Evolutionary conservation across 2,888 invertebrate species (phyloP).

Genomic region (Acanthococcus lagerstroemiae): DNA sequence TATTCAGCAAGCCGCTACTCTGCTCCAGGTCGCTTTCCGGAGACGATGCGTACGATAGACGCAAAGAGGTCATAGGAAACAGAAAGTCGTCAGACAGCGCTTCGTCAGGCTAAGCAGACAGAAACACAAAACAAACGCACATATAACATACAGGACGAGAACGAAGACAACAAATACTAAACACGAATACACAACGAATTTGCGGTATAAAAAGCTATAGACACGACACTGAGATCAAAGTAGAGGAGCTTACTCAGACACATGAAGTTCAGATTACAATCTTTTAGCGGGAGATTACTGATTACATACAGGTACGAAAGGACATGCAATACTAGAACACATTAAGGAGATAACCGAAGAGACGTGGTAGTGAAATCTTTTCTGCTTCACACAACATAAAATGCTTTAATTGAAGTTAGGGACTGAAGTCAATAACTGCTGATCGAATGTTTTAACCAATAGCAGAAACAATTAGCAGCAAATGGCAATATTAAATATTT

Average conservation of each 20-base stretch:
- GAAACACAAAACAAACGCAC: constrained; percentile 37
- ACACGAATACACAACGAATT: neutral
- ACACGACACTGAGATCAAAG: too few relatives aligned
- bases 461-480: too few relatives aligned
- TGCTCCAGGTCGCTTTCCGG: constrained; percentile 91
- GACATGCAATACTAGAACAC: neutral
- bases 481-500: too few relatives aligned
- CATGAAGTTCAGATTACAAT: neutral
- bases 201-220: too few relatives aligned
- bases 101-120: constrained; percentile 70
- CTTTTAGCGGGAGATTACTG: too few relatives aligned
- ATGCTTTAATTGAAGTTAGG: too few relatives aligned
- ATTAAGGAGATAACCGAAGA: neutral
- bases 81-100: constrained; percentile 96
- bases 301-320: neutral
- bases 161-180: constrained; percentile 35
- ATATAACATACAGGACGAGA: constrained; percentile 36
- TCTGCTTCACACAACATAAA: too few relatives aligned
- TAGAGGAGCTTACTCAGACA: neutral
- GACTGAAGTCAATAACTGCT: too few relatives aligned
- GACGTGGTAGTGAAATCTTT: too few relatives aligned
- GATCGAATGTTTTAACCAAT: too few relatives aligned
- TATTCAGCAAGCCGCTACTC: constrained; percentile 44
- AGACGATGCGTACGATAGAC: constrained; percentile 89
- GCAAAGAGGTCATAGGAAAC: constrained; percentile 93